Evolutionary conservation across 2,797 vertebrate genomes (phyloP).

Genomic region (Diplodus sargus): DNA sequence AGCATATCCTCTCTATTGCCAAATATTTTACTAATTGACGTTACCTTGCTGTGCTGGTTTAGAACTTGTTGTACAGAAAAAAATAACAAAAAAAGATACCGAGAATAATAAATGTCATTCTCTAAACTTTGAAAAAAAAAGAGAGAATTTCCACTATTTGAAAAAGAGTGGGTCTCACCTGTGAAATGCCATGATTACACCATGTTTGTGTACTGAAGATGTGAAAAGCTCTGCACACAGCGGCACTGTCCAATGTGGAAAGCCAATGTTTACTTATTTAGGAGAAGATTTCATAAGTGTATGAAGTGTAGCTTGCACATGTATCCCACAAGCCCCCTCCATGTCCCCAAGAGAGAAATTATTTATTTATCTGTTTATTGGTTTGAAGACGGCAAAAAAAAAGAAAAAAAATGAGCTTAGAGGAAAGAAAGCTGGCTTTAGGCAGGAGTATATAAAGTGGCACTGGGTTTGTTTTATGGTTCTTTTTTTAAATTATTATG

Average conservation of each 20-base stretch:
- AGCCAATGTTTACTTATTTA: constrained; percentile 84
- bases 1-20: constrained; percentile 66
- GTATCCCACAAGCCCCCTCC: constrained; percentile 72
- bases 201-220: constrained; percentile 69
- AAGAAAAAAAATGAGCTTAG: constrained; percentile 52
- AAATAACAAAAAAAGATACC: constrained; percentile 26
- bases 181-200: constrained; percentile 66
- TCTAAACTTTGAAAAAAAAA: constrained; percentile 32
- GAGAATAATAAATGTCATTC: constrained; percentile 47
- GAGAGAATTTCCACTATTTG: constrained; percentile 33
- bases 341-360: constrained; percentile 82
- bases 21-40: constrained; percentile 61
- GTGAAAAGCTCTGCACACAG: constrained; percentile 71
- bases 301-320: constrained; percentile 86
- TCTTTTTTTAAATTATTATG: constrained; percentile 83
- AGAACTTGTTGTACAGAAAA: constrained; percentile 59
- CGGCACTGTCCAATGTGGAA: constrained; percentile 73
- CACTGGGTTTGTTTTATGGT: constrained; percentile 83
- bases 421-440: constrained; percentile 67
- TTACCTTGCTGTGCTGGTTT: constrained; percentile 43
- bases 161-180: constrained; percentile 36
- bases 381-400: constrained; percentile 77
- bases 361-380: constrained; percentile 93
- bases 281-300: constrained; percentile 72
- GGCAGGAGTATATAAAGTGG: constrained; percentile 75